Evolutionary conservation across 2,888 invertebrate species (phyloP), one percentile per base, ranked within the genome.

Genomic region (Luffia ferchaultella): DNA sequence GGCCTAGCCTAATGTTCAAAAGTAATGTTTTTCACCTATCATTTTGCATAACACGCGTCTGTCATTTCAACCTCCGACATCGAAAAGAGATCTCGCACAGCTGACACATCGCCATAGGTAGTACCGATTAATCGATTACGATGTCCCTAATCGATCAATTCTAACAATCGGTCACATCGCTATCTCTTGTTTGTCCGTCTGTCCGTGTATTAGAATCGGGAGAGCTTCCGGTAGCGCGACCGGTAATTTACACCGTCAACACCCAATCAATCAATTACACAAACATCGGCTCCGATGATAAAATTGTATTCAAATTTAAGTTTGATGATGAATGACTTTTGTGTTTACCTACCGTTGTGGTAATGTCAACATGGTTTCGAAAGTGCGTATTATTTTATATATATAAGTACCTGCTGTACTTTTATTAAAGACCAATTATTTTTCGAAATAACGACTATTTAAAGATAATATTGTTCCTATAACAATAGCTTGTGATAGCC

Each of bases 181-280:
- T 74, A 73, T 71, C 69, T 60, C 56, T 57, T 40, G 47, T 19
- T 42, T 45, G 46, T 66, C 30, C 30, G 30, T 12, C 5, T 30
- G 30, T 30, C 30, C 5, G 5, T 74, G 76, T 73, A 73, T 74
- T 73, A 71, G 68, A 65, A 67, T 65, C 66, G 63, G n/a, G n/a
- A 30, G 62, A 67, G 71, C 73, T 74, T 76, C 76, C 78, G 78
- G 76, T 71, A 63, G 64, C 60, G 40, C 45, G 61, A 61, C 62
- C 62, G 61, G 60, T 51, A 46, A 55, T 58, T 57, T 69, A 70
- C 69, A 63, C 57, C 67, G 76, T 78, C 77, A 76, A 77, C 77
- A 77, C 71, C 68, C 73, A 72, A 77, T 79, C 78, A 77, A 79
- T 78, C 79, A 76, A 78, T 78, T 78, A 79, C 60, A 67, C 60